These are phyloP conservation scores for Cheilosia variabilis DNA, from an alignment of 2,888 invertebrate species.

Conservation along the genomic window DNA sequence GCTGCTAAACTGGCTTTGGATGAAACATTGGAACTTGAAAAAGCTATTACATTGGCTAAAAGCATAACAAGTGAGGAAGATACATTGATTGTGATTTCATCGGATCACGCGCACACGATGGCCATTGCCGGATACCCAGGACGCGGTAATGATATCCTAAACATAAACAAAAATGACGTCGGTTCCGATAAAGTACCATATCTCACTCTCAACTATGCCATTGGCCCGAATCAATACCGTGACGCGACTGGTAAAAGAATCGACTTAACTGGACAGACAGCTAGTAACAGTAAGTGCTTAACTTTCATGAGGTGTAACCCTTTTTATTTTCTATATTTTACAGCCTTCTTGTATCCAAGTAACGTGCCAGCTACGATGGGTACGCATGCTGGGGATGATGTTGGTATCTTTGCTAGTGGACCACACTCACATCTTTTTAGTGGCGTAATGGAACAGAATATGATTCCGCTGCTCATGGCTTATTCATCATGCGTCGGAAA, in stretches of 20 bases:
- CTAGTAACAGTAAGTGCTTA: background rate
- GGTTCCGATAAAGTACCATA: constrained; percentile 84
- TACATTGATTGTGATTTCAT: constrained; percentile 91
- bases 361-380: constrained; percentile 83
- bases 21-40: constrained; percentile 90
- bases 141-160: constrained; percentile 85
- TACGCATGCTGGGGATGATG: constrained; percentile 91
- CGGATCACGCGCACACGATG: constrained; percentile 92
- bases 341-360: constrained; percentile 78
- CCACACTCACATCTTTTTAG: constrained; percentile 92
- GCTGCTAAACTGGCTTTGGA: constrained; percentile 88
- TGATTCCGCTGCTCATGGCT: constrained; percentile 89
- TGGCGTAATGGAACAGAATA: constrained; percentile 90
- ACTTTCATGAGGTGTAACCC: too few species aligned
- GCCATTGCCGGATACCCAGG: constrained; percentile 89
- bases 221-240: constrained; percentile 85
- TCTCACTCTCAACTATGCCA: constrained; percentile 89
- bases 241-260: constrained; percentile 77
- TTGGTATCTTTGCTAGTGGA: constrained; percentile 89
- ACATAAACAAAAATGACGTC: constrained; percentile 79
- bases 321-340: constrained; percentile 45
- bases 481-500: constrained; percentile 89
- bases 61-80: constrained; percentile 87
- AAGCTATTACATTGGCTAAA: constrained; percentile 87
- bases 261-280: constrained; percentile 76